These are phyloP conservation scores for Ctenodactylus gundi DNA, from an alignment of 2,113 vertebrate species.

Conservation along the genomic window DNA sequence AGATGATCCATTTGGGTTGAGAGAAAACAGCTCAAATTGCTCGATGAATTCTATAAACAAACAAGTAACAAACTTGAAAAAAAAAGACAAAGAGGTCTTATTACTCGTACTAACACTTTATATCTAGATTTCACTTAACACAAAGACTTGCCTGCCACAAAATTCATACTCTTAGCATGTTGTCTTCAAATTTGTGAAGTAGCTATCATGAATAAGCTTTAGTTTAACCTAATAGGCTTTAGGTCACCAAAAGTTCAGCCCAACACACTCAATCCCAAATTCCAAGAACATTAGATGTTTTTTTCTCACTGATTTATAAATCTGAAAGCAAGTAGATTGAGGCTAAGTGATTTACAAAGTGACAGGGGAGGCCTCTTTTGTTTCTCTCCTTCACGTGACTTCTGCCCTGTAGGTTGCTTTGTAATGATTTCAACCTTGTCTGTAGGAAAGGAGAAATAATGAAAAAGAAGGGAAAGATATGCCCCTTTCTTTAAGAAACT, in stretches of 20 bases:
- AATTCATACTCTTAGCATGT: constrained; percentile 1
- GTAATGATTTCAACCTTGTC: not conserved
- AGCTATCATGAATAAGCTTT: not conserved
- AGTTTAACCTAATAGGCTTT: not conserved
- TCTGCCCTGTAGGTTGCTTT: not conserved
- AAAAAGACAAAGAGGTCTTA: not conserved
- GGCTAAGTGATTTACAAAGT: not conserved
- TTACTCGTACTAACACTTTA: not conserved
- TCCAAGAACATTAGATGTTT: not conserved
- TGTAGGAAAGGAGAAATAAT: not conserved
- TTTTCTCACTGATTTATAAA: not conserved
- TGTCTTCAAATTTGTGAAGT: not conserved
- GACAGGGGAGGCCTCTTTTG: not conserved
- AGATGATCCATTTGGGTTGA: not conserved
- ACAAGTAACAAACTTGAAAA: not conserved
- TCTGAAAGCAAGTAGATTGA: not conserved
- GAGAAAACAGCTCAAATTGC: not conserved
- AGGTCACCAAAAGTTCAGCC: not conserved
- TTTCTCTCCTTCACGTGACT: not conserved
- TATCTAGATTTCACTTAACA: not conserved
- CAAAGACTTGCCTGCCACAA: not conserved
- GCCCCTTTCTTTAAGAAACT: not conserved
- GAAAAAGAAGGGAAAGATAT: not conserved
- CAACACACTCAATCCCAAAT: not conserved
- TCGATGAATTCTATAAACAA: not conserved